Evolutionary conservation across 2,797 vertebrate species (phyloP).

Genomic region (Xiphophorus birchmanni): DNA sequence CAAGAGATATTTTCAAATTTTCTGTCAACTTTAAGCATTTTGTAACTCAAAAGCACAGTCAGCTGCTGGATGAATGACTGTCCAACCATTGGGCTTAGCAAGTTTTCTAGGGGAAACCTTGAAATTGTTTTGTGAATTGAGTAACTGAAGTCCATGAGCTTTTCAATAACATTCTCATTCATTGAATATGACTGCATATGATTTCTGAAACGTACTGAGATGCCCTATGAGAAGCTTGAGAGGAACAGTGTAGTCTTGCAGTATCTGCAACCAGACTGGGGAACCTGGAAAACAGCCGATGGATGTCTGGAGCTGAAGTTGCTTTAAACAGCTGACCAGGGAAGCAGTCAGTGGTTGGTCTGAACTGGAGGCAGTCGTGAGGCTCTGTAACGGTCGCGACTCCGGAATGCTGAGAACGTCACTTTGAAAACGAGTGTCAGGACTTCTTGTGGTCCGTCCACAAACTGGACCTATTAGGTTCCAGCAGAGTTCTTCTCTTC

Average conservation of each 20-base stretch:
- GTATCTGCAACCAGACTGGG: background rate
- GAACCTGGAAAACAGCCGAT: background rate
- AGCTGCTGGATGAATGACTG: no score
- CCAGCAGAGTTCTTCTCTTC: constrained; percentile 8
- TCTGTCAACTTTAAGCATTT: no score
- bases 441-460: background rate
- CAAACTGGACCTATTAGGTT: background rate
- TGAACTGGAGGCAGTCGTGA: background rate
- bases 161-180: background rate
- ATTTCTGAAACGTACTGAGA: background rate
- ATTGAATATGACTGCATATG: background rate
- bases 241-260: background rate
- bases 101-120: no score
- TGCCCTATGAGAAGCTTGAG: background rate
- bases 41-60: no score
- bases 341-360: background rate
- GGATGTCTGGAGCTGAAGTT: background rate
- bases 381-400: background rate
- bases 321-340: background rate
- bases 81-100: no score
- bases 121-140: background rate
- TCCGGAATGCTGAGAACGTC: background rate
- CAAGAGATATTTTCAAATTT: no score
- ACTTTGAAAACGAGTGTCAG: background rate
- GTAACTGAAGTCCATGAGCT: background rate